A percentile compares a stretch with the other conserved stretches of the same genome.
These are phyloP conservation scores for Gallinago jamesoni DNA, from an alignment of 2,113 vertebrate species.

Conservation along the genomic window DNA sequence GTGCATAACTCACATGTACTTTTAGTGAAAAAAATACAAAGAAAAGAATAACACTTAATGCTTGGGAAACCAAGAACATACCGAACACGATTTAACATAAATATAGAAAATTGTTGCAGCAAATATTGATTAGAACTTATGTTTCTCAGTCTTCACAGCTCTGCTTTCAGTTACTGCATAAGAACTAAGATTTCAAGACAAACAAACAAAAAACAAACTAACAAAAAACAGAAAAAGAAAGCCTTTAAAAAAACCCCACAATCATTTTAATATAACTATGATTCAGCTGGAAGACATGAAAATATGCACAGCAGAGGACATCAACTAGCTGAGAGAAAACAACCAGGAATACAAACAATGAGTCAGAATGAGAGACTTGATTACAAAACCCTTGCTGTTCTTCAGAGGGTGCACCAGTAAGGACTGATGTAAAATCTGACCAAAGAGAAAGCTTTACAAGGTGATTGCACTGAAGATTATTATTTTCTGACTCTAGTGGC, in stretches of 20 bases:
- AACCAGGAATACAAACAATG: background rate
- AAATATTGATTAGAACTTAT: background rate
- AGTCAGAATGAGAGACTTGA: background rate
- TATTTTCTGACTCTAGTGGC: background rate
- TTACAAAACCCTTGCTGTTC: background rate
- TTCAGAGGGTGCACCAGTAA: background rate
- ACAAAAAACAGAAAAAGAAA: background rate
- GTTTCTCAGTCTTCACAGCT: background rate
- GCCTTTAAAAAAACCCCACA: background rate
- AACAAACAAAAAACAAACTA: background rate
- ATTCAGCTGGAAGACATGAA: background rate
- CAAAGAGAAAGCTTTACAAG: background rate
- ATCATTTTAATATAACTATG: background rate
- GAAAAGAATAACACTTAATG: fast-evolving
- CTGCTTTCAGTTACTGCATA: background rate
- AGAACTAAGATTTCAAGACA: background rate
- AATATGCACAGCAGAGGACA: background rate
- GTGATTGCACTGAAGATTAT: background rate
- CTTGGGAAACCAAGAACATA: background rate
- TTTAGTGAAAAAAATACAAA: background rate
- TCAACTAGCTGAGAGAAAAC: background rate
- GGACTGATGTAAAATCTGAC: background rate
- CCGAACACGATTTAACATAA: background rate
- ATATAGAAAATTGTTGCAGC: background rate
- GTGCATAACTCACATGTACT: fast-evolving